phyloP scores from a whole-genome alignment of 2,888 invertebrate genomes.

The Polylopha cassiicola region DNA sequence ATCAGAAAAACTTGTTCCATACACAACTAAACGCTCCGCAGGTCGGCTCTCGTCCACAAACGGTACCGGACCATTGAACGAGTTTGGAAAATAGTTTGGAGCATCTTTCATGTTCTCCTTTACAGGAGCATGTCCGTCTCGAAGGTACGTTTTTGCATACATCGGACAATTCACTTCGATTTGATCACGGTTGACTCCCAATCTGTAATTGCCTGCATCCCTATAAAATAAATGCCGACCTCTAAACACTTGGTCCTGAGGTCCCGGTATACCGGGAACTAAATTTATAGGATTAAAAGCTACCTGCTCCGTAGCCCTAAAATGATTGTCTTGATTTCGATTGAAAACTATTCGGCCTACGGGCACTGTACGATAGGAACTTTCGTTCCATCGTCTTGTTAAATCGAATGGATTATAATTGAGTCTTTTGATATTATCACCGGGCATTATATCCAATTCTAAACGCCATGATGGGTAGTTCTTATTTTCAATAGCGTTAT shows the following conservation, averaged over 20 bases:
- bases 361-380: constrained; percentile 85
- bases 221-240: constrained; percentile 86
- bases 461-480: constrained; percentile 83
- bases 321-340: constrained; percentile 89
- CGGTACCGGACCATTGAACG: constrained; percentile 84
- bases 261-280: constrained; percentile 89
- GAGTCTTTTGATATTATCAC: constrained; percentile 82
- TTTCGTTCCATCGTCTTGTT: constrained; percentile 80
- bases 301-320: constrained; percentile 89
- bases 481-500: constrained; percentile 84
- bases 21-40: not conserved
- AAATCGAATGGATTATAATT: constrained; percentile 84
- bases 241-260: constrained; percentile 89
- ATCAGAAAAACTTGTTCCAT: constrained; percentile 10
- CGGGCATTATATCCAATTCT: constrained; percentile 88
- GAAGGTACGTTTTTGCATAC: constrained; percentile 82
- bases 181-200: constrained; percentile 90
- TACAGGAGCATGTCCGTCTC: constrained; percentile 85
- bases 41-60: constrained; percentile 14
- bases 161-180: constrained; percentile 93
- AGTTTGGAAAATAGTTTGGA: constrained; percentile 94
- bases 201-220: constrained; percentile 86
- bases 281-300: constrained; percentile 89
- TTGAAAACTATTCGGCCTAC: constrained; percentile 87
- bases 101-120: constrained; percentile 86